These are phyloP conservation scores for Stercorarius parasiticus DNA, from an alignment of 2,113 vertebrate genomes.

Conservation along the genomic window DNA sequence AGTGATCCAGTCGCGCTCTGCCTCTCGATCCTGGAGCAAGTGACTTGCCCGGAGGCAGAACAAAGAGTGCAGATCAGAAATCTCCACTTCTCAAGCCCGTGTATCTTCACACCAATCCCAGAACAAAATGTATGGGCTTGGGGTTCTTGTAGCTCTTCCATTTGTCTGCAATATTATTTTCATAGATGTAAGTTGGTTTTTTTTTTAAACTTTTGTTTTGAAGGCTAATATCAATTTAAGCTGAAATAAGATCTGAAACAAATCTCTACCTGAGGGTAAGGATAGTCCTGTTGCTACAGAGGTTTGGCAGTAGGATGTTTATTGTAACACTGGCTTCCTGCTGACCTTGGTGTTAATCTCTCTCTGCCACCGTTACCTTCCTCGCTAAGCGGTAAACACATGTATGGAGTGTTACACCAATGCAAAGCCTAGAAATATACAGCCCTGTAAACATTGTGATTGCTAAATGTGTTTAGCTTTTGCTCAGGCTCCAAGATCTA, in stretches of 20 bases:
- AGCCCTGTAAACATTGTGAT: neutral
- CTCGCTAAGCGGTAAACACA: neutral
- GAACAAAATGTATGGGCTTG: neutral
- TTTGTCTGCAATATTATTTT: neutral
- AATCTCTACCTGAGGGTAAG: neutral
- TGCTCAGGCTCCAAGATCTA: neutral
- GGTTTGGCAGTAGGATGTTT: neutral
- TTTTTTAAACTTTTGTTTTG: neutral
- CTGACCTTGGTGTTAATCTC: neutral
- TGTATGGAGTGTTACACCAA: fast-evolving
- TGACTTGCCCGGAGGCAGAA: neutral
- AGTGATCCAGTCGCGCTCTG: neutral
- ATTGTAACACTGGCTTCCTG: neutral
- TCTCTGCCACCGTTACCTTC: neutral
- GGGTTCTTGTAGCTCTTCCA: neutral
- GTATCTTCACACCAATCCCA: neutral
- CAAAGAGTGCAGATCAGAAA: neutral
- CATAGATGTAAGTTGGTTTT: neutral
- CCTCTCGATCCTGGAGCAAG: neutral
- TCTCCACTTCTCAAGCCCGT: neutral
- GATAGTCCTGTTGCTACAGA: neutral
- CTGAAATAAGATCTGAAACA: neutral
- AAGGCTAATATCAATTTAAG: neutral
- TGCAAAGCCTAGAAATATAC: too few species aligned
- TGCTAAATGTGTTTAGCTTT: neutral